These are phyloP conservation scores for Amblyornis subalaris DNA, from an alignment of 2,113 vertebrate genomes.

Conservation along the genomic window DNA sequence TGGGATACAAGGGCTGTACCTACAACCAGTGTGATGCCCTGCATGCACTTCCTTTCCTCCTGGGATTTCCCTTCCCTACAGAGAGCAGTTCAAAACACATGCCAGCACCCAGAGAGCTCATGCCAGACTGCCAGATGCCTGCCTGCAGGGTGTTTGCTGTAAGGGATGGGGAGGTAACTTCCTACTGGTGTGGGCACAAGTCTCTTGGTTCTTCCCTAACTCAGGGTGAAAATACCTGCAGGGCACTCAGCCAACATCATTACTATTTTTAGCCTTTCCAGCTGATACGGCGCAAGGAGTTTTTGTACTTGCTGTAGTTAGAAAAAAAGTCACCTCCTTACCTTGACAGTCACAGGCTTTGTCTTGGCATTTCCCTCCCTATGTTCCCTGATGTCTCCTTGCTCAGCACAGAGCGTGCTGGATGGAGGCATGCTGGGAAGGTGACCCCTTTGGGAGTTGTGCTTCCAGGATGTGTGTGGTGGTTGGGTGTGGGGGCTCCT, in stretches of 20 bases:
- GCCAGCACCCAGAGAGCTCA: neutral
- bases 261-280: neutral
- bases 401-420: accelerated
- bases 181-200: neutral
- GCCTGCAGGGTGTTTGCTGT: neutral
- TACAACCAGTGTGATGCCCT: neutral
- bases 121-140: neutral
- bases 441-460: neutral
- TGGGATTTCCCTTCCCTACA: neutral
- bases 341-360: neutral
- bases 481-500: neutral
- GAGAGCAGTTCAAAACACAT: neutral
- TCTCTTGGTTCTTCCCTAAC: neutral
- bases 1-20: accelerated
- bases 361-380: neutral
- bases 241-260: neutral
- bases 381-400: neutral
- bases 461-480: neutral
- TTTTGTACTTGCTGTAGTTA: neutral
- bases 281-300: neutral
- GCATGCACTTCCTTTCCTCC: neutral
- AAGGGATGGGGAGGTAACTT: neutral
- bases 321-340: neutral
- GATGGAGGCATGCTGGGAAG: neutral
- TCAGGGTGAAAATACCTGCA: neutral